phyloP scores from a whole-genome alignment of 30 jellyfish, hydroid and myxozoan genomes.

The Aurelia sp. region DNA sequence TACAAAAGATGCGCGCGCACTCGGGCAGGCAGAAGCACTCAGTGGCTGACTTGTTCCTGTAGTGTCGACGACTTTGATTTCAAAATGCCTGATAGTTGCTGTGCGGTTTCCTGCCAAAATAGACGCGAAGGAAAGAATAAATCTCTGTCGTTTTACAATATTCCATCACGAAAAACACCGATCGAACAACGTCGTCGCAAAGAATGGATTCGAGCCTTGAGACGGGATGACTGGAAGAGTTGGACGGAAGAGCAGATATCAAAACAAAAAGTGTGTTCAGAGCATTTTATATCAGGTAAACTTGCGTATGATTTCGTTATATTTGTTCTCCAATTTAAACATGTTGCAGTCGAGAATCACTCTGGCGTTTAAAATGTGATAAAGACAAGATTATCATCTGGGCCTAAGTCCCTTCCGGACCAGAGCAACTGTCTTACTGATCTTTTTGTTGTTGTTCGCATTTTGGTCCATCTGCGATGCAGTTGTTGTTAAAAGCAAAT shows the following conservation, averaged over 20 bases:
- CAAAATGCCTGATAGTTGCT: constrained; percentile 69
- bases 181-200: constrained; percentile 42
- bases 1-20: constrained; percentile 51
- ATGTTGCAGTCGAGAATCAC: background rate
- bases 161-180: constrained; percentile 57
- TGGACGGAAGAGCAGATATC: constrained; percentile 56
- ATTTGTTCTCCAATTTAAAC: background rate
- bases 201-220: constrained; percentile 64
- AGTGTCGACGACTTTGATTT: background rate
- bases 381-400: background rate
- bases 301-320: background rate
- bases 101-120: constrained; percentile 47
- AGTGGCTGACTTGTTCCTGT: background rate
- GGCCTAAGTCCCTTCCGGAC: too few species aligned
- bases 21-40: constrained; percentile 25
- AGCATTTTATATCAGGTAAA: constrained; percentile 50
- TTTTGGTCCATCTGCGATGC: too few species aligned
- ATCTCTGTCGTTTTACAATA: constrained; percentile 25
- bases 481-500: too few species aligned
- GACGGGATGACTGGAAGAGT: constrained; percentile 43
- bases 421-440: too few species aligned
- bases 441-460: too few species aligned
- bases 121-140: constrained; percentile 3
- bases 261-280: constrained; percentile 38
- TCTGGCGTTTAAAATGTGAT: background rate